phyloP scores from a whole-genome alignment of 2,113 vertebrate species.

The Oenanthe melanoleuca region DNA sequence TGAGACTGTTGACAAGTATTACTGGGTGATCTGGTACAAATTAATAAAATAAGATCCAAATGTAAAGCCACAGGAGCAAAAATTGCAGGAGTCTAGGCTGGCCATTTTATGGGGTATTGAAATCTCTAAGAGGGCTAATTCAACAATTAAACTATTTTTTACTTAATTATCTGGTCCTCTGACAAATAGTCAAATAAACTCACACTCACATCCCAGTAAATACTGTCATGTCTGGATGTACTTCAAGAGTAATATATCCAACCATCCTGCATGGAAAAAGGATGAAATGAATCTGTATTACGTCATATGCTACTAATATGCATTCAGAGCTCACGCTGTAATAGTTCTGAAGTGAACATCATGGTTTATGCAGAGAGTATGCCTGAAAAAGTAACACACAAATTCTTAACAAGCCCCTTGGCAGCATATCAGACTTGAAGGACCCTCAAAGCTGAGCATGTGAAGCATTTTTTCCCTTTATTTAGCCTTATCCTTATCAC shows the following conservation, averaged over 20 bases:
- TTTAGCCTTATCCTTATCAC: background rate
- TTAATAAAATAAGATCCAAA: background rate
- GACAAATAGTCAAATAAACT: constrained; percentile 35
- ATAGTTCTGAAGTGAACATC: constrained; percentile 60
- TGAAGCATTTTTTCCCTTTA: background rate
- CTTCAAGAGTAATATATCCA: constrained; percentile 28
- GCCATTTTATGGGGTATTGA: background rate
- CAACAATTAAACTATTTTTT: background rate
- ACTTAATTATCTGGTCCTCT: background rate
- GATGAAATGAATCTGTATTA: constrained; percentile 24
- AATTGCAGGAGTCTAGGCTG: background rate
- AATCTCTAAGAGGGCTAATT: background rate
- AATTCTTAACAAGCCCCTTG: constrained; percentile 45
- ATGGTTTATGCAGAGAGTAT: background rate
- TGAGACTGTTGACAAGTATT: background rate
- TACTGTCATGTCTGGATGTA: background rate
- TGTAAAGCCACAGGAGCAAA: background rate
- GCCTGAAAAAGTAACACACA: constrained; percentile 54
- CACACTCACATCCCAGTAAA: background rate
- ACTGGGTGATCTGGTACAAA: background rate
- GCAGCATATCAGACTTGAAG: constrained; percentile 29
- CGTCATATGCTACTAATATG: constrained; percentile 14
- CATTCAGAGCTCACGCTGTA: constrained; percentile 48
- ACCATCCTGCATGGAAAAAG: constrained; percentile 30
- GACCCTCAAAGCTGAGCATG: constrained; percentile 21